Percentiles rank a stretch among this genome's conserved stretches.
Conservation (phyloP, 2,113 vertebrate genomes). For the Cololabis saira region DNA sequence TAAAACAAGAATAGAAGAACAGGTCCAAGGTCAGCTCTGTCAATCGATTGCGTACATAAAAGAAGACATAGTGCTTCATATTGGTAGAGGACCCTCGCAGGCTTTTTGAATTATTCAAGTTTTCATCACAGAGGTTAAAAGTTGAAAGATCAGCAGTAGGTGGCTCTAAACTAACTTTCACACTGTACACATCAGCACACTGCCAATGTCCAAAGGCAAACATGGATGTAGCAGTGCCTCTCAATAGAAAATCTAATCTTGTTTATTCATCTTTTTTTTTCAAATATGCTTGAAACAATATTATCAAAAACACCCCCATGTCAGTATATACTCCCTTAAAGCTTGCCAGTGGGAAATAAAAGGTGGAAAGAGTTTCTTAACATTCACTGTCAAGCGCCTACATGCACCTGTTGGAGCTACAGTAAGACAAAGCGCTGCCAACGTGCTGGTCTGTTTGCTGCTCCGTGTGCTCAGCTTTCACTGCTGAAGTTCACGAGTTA, state of each 20-base stretch:
- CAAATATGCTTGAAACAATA: not conserved
- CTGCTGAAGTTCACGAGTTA: slow-evolving; percentile 4
- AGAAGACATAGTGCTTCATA: too few species aligned
- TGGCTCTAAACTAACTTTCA: not conserved
- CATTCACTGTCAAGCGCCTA: slow-evolving; percentile 19
- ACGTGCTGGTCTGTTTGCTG: not conserved
- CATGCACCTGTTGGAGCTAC: slow-evolving; percentile 6
- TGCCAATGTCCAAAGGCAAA: slow-evolving; percentile 31
- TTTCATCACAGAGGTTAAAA: slow-evolving; percentile 16
- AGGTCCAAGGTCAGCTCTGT: slow-evolving; percentile 10
- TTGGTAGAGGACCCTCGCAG: too few species aligned
- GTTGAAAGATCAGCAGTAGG: slow-evolving; percentile 21
- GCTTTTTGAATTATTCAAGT: slow-evolving; percentile 41
- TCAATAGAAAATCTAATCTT: too few species aligned
- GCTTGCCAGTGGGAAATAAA: slow-evolving; percentile 18
- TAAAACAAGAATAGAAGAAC: not conserved
- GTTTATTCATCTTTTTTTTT: not conserved
- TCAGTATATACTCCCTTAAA: slow-evolving; percentile 15
- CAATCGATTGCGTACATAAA: not conserved
- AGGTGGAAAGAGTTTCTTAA: slow-evolving; percentile 18
- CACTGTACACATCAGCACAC: not conserved
- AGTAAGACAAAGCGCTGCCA: not conserved
- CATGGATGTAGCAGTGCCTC: not conserved
- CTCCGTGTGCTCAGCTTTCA: slow-evolving; percentile 9
- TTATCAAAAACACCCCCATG: not conserved